Evolutionary conservation across 2,113 vertebrate species (phyloP).

Genomic region (Melozone crissalis): DNA sequence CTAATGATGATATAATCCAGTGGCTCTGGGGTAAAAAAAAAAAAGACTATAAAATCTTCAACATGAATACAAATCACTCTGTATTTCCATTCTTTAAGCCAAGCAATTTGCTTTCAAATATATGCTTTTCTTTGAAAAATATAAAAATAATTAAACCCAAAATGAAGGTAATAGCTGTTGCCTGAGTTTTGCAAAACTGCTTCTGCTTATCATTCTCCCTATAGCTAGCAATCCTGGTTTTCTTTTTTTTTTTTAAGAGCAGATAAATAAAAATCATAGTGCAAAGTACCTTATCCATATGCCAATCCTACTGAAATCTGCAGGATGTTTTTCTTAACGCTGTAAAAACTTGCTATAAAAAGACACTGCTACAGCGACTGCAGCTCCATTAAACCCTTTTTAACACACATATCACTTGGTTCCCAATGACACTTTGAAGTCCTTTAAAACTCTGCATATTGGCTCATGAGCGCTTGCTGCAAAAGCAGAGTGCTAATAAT

Average conservation of each 20-base stretch:
- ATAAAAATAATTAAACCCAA: background rate
- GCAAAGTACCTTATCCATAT: conserved; percentile 47
- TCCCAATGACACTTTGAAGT: conserved; percentile 53
- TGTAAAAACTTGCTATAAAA: conserved; percentile 60
- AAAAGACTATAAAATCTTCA: background rate
- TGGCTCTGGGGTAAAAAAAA: background rate
- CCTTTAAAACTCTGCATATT: conserved; percentile 32
- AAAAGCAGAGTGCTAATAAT: conserved; percentile 45
- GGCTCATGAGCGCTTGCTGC: background rate
- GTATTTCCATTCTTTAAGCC: background rate
- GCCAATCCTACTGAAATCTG: conserved; percentile 38
- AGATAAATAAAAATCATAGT: conserved; percentile 43
- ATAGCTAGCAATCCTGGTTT: background rate
- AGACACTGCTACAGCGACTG: conserved; percentile 8
- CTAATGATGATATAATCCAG: background rate
- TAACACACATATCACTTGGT: conserved; percentile 44
- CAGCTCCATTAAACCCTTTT: conserved; percentile 57
- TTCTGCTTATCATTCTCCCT: background rate
- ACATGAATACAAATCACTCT: background rate
- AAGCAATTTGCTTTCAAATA: background rate
- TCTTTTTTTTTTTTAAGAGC: background rate
- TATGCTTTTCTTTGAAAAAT: background rate
- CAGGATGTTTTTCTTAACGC: conserved; percentile 44
- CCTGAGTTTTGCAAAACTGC: background rate
- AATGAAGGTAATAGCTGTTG: background rate